Base-by-base conservation (phyloP, 2,797 vertebrate species). In the Protosalanx chinensis region DNA sequence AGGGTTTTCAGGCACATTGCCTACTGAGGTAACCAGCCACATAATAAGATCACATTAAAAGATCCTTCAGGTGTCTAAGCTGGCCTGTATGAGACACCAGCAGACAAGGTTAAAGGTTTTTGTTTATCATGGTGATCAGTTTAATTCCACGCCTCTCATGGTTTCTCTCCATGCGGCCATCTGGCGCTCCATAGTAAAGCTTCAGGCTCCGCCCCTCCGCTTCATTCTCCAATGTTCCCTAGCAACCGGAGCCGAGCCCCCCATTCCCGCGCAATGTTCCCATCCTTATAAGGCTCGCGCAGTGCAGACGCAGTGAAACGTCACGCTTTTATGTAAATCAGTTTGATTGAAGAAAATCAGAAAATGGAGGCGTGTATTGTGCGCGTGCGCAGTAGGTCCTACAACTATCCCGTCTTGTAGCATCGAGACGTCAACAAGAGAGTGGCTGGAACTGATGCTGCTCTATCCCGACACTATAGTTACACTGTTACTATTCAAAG, bases 231-330 rank as follows among this genome's bases (percentile, higher is more conserved):
- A 89, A 88, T 87, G 84, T 81, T 83, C 91, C 93, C 88, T 92
- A 86, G 93, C 93, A 93, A 93, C 91, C 79, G 75, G 84, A 84
- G 90, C 89, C 91, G 88, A 90, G 87, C 92, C 91, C 90, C 89
- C 92, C 79, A 91, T 96, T 96, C 95, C 96, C 96, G 96, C 95
- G 94, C 93, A 93, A 92, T 87, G 89, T 94, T 95, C 91, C 86
- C 93, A 91, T 90, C 96, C 96, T 94, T 96, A 97, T 96, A 97
- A 94, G 97, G 97, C 91, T 93, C 94, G 93, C 79, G 91, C 94
- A 90, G 86, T 76, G 90, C 91, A 93, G 92, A 95, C 93, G 92
- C 91, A 91, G 83, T 71, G 32, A 0, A 0, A 93, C 93, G 93
- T 93, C 93, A 93, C 64, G 59, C 73, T 86, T 89, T 91, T 88